These are phyloP conservation scores for Drosophila kanapiae DNA, from an alignment of 1,140 invertebrate species.

Conservation along the genomic window DNA sequence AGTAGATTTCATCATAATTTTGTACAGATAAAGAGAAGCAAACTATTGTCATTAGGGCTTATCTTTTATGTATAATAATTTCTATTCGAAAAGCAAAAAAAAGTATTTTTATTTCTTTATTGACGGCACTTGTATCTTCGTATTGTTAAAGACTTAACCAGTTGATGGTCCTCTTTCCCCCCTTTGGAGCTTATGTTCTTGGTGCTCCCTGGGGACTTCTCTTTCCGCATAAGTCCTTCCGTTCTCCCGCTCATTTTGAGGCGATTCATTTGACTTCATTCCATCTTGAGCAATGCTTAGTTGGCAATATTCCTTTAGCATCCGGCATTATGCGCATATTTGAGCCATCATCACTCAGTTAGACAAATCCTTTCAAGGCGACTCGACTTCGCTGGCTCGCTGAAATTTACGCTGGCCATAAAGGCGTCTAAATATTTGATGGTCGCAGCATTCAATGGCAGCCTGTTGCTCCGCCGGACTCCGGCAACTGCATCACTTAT, in stretches of 20 bases:
- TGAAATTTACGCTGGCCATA: slow-evolving; percentile 47
- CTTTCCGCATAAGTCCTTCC: slow-evolving; percentile 22
- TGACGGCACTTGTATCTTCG: neutral
- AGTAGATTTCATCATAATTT: neutral
- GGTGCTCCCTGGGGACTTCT: slow-evolving; percentile 7
- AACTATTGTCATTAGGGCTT: too few relatives aligned
- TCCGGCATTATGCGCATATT: slow-evolving; percentile 70
- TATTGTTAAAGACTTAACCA: neutral
- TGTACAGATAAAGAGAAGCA: neutral
- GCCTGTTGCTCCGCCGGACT: slow-evolving; percentile 50
- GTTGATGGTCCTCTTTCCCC: neutral
- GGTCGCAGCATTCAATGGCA: slow-evolving; percentile 37
- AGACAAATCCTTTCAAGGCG: slow-evolving; percentile 42
- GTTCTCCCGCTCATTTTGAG: neutral
- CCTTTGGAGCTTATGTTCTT: neutral
- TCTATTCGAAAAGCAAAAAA: neutral
- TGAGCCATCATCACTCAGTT: slow-evolving; percentile 52
- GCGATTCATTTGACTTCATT: slow-evolving; percentile 32
- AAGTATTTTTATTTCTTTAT: neutral
- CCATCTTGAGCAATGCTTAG: slow-evolving; percentile 9
- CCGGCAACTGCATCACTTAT: slow-evolving; percentile 51
- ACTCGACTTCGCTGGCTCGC: slow-evolving; percentile 18
- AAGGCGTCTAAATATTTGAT: slow-evolving; percentile 68
- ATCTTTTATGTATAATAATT: neutral
- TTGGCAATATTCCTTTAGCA: slow-evolving; percentile 25